Base-by-base conservation (phyloP, 1,140 invertebrate genomes). In the Himalopsyche phryganea region DNA sequence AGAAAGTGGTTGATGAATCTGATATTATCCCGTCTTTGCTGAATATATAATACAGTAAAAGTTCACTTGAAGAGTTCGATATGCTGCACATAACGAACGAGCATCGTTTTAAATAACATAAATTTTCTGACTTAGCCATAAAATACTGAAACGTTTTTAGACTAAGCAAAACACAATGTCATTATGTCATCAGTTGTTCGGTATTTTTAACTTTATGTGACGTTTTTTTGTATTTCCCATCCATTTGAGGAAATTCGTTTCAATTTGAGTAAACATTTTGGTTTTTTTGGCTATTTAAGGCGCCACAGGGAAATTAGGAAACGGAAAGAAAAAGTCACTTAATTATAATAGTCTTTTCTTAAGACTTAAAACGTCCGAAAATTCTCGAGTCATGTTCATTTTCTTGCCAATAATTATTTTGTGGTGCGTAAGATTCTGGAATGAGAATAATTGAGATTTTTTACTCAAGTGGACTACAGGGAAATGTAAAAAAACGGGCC, bases 391-490 rank as follows among this genome's bases (percentile, higher is more conserved):
- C 60, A 63, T 63, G 60, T 63, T 71, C 71, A 77, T 77, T 78
- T 77, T 78, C 76, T 74, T 72, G 71, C 75, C 71, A 72, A 74
- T 77, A 74, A 78, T 78, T 76, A 76, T 77, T 78, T 76, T 76
- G 74, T 77, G 74, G 71, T 71, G 72, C 75, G 76, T 77, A 72
- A 77, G 71, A 67, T 67, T 66, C 63, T 61, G 61, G 66, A 68
- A 69, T 65, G 71, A 72, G 72, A 72, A 64, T 60, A 63, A 63
- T 63, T 63, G 61, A 59, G 56, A 63, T 58, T 58, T 63, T 59
- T 47, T 42, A 33, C 33, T 33, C 56, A 59, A 63, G 56, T 58
- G 56, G 61, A 50, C 55, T 56, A 41, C 50, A 33, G 61, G 61
- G 61, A 63, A 63, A 63, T 63, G 44, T n/a, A 50, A 49, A 56